Percentiles rank a stretch among this genome's conserved stretches.
Evolutionary conservation across 2,888 invertebrate species (phyloP).

Genomic region (Bugula neritina): DNA sequence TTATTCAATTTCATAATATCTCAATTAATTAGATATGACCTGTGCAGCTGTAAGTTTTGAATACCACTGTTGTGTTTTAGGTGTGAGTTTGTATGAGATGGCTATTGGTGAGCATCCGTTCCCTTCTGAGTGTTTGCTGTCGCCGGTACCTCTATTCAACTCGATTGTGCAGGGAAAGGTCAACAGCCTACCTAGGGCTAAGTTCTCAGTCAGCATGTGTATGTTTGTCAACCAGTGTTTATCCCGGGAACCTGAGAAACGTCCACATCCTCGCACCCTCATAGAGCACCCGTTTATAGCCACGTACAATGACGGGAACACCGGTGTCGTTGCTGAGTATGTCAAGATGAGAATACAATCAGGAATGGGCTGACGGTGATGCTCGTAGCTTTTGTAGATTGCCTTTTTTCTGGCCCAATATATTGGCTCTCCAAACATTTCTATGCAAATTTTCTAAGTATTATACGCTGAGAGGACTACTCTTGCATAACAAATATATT

Average conservation of each 20-base stretch:
- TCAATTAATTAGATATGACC: no score
- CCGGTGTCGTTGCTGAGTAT: slow-evolving; percentile 16
- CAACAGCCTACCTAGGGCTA: background rate
- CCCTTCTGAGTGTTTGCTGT: slow-evolving; percentile 6
- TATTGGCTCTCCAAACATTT: background rate
- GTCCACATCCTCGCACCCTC: slow-evolving; percentile 22
- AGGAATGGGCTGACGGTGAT: background rate
- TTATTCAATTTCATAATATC: no score
- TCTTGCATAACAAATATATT: no score
- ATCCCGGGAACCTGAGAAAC: slow-evolving; percentile 6
- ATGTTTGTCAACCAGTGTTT: slow-evolving; percentile 24
- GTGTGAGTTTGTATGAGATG: slow-evolving; percentile 29
- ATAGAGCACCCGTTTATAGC: slow-evolving; percentile 21
- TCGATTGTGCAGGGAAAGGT: background rate
- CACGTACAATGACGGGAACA: slow-evolving; percentile 23
- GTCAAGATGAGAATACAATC: background rate
- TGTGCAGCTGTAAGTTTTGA: no score
- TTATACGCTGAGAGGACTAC: no score
- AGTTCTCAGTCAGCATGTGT: slow-evolving; percentile 24
- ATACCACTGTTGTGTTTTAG: no score
- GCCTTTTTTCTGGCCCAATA: no score
- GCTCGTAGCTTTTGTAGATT: no score
- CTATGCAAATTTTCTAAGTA: background rate
- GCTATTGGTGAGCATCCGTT: slow-evolving; percentile 24
- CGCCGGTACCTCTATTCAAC: slow-evolving; percentile 24